Base-by-base conservation (phyloP, 2,888 invertebrate genomes). In the Octodonta nipae region DNA sequence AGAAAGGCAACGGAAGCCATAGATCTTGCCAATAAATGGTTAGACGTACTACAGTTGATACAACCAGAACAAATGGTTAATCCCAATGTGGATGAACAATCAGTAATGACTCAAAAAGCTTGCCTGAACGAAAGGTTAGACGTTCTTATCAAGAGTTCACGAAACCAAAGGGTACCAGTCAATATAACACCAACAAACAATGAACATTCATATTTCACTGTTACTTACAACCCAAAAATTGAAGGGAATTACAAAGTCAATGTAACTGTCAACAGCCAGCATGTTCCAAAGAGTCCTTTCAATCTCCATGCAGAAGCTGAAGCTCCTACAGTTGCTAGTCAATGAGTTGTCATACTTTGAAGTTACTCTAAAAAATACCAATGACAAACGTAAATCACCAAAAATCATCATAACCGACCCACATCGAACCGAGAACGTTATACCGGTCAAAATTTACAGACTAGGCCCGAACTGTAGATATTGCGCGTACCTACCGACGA, bases 1-100 rank as follows among this genome's bases (percentile, higher is more conserved):
- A 73, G 79, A 56, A 91, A 91, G 64, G 86, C 88, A n/a, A 76
- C 80, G 24, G 86, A 87, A 65, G 89, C 89, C 15, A 86, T 91
- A 87, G 78, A 82, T 37, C 65, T 85, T 33, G 89, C 89, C 26
- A 87, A 88, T 56, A 80, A 88, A 59, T 86, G 84, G 82, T 67
- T 91, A 26, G 82, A 81, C 60, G 78, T 91, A 41, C 83, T 86
- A 28, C 85, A 87, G 69, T 67, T 91, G 41, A 85, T 91, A 49
- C 79, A 76, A 60, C 88, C 89, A 5, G 84, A 86, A 55, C 89
- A 91, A 65, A 77, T 91, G 70, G 78, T 84, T 37, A n/a, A n/a
- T n/a, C n/a, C n/a, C n/a, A n/a, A n/a, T n/a, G n/a, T n/a, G n/a
- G n/a, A n/a, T n/a, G n/a, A n/a, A n/a, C n/a, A n/a, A n/a, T n/a